These are phyloP conservation scores for Pomacea canaliculata DNA, from an alignment of 2,888 invertebrate genomes.

Conservation along the genomic window DNA sequence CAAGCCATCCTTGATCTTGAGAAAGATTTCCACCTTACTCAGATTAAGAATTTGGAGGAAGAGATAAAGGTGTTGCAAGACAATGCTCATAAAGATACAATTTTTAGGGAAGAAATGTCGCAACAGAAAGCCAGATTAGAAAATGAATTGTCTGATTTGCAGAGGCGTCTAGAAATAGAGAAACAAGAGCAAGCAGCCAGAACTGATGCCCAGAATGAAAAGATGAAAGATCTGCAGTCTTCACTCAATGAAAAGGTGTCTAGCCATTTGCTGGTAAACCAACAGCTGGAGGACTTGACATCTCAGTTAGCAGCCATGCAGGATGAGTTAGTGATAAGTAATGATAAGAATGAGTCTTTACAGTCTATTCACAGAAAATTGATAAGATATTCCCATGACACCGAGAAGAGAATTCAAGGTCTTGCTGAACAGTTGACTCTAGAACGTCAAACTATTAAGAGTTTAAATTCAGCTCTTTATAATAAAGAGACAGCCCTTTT, in stretches of 20 bases:
- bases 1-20: conserved; percentile 21
- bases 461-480: conserved; percentile 7
- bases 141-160: conserved; percentile 5
- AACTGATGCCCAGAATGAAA: not conserved
- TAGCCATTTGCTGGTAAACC: not conserved
- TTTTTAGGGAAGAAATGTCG: not conserved
- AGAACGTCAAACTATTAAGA: conserved; percentile 1
- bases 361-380: not conserved
- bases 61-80: conserved; percentile 16
- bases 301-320: conserved; percentile 6
- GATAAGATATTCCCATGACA: not conserved
- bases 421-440: not conserved
- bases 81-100: conserved; percentile 4
- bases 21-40: conserved; percentile 21
- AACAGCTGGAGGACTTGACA: conserved; percentile 17
- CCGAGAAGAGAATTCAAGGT: conserved; percentile 1
- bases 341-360: conserved; percentile 11
- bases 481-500: conserved; percentile 8
- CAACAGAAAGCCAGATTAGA: not conserved
- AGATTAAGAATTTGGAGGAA: conserved; percentile 21
- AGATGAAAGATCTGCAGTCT: not conserved
- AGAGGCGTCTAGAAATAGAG: conserved; percentile 8
- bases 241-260: not conserved
- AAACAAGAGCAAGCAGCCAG: conserved; percentile 2
- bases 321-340: conserved; percentile 10